A percentile compares a stretch with the other conserved stretches of the same genome.
phyloP scores from a whole-genome alignment of 2,113 vertebrate genomes.

The Pelodiscus sinensis region DNA sequence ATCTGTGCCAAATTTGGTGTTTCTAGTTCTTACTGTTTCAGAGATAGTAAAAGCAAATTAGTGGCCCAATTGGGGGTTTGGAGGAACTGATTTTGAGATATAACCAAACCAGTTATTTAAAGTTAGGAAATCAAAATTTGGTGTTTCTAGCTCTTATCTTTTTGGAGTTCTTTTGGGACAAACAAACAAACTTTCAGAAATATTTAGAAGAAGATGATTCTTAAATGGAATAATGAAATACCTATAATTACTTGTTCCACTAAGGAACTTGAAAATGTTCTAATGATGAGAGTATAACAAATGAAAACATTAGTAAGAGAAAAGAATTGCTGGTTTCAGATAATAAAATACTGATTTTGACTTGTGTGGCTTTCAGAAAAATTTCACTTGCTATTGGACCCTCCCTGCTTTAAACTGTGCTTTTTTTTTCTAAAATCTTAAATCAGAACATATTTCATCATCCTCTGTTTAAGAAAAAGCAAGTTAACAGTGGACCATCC shows the following conservation, averaged over 20 bases:
- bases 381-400: neutral
- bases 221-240: neutral
- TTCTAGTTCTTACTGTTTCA: too few relatives aligned
- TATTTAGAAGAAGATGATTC: too few relatives aligned
- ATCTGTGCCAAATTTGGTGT: too few relatives aligned
- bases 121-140: too few relatives aligned
- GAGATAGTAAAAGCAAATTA: too few relatives aligned
- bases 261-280: neutral
- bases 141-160: too few relatives aligned
- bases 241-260: neutral
- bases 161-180: too few relatives aligned
- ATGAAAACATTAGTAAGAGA: neutral
- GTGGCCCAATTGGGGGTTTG: too few relatives aligned
- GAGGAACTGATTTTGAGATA: too few relatives aligned
- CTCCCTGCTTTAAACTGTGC: neutral
- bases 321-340: neutral
- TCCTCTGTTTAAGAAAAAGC: constrained; percentile 10
- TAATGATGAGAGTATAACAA: neutral
- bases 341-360: neutral
- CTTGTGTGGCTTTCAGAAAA: neutral
- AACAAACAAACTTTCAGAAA: too few relatives aligned
- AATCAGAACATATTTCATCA: neutral
- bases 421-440: neutral
- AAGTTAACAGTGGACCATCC: neutral
- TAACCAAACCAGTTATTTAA: too few relatives aligned